phyloP scores from a whole-genome alignment of 2,113 vertebrate species.

The Gymnorhina tibicen region DNA sequence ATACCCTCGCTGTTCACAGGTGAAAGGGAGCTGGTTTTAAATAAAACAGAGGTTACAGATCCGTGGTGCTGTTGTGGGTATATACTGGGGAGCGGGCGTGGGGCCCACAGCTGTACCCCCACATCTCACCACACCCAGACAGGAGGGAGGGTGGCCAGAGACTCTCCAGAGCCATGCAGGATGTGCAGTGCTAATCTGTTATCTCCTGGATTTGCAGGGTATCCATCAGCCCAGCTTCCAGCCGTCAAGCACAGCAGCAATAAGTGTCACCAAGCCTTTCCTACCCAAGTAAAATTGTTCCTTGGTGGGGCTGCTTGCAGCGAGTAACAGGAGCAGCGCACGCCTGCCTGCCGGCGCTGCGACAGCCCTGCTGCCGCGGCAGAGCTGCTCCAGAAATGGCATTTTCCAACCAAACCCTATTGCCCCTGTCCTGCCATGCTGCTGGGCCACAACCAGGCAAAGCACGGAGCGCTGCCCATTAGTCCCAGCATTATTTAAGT shows the following conservation, averaged over 20 bases:
- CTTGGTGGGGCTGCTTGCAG: not conserved
- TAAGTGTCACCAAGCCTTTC: constrained; percentile 33
- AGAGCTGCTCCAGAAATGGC: not conserved
- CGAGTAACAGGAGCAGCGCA: rapidly evolving
- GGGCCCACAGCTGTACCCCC: not conserved
- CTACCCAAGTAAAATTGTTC: constrained; percentile 1
- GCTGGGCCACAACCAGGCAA: not conserved
- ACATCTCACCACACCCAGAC: not conserved
- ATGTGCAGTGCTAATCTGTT: not conserved
- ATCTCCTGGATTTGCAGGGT: constrained; percentile 17
- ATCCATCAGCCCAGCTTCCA: constrained; percentile 38
- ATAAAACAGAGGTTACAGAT: constrained; percentile 52
- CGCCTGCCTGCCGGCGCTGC: rapidly evolving
- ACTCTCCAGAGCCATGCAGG: not conserved
- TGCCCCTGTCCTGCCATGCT: not conserved
- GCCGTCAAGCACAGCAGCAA: not conserved
- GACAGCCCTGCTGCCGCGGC: rapidly evolving
- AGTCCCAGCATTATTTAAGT: not conserved
- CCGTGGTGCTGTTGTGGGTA: not conserved
- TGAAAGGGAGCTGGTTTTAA: constrained; percentile 66
- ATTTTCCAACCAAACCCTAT: not conserved
- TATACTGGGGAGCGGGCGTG: not conserved
- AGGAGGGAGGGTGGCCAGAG: not conserved
- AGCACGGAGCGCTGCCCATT: not conserved
- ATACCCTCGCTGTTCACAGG: constrained; percentile 60